A percentile compares a stretch with the other conserved stretches of the same genome.
Conservation (phyloP, 1,140 invertebrate genomes). For the Neocloeon triangulifer region DNA sequence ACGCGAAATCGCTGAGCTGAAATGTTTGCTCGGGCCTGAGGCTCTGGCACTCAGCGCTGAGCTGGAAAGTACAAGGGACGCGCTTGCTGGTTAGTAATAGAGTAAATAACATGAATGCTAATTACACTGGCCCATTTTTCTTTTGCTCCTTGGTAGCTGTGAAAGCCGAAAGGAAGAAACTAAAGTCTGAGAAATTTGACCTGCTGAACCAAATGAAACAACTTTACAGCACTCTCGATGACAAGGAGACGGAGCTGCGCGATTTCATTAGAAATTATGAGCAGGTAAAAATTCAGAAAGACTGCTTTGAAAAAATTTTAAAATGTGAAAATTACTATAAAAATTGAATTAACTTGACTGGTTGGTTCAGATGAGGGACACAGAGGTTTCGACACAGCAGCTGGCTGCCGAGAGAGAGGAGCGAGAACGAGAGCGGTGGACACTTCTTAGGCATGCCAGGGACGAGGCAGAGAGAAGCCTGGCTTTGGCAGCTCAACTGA, state of each 20-base stretch:
- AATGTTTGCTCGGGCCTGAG: no score
- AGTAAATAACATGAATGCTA: no score
- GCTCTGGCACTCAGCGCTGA: constrained; percentile 18
- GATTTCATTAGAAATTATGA: constrained; percentile 90
- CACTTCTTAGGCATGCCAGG: constrained; percentile 59
- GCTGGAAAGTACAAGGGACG: constrained; percentile 27
- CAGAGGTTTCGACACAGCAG: constrained; percentile 42
- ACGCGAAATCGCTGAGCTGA: no score
- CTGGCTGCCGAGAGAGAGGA: constrained; percentile 57
- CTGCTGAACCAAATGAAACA: constrained; percentile 87
- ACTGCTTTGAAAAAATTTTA: not conserved
- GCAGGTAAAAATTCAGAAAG: constrained; percentile 34
- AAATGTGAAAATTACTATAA: not conserved
- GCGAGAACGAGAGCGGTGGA: constrained; percentile 69
- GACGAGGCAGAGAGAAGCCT: constrained; percentile 75
- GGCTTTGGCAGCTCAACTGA: constrained; percentile 62
- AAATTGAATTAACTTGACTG: no score
- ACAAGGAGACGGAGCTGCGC: constrained; percentile 77
- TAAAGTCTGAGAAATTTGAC: constrained; percentile 87
- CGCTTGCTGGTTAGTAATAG: constrained; percentile 26
- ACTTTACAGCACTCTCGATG: constrained; percentile 76
- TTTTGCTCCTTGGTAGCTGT: constrained; percentile 28
- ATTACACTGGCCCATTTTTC: no score
- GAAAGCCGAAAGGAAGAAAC: constrained; percentile 68
- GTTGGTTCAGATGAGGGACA: constrained; percentile 54